These are phyloP conservation scores for Orthonyx spaldingii DNA, from an alignment of 2,113 vertebrate genomes.

Conservation along the genomic window DNA sequence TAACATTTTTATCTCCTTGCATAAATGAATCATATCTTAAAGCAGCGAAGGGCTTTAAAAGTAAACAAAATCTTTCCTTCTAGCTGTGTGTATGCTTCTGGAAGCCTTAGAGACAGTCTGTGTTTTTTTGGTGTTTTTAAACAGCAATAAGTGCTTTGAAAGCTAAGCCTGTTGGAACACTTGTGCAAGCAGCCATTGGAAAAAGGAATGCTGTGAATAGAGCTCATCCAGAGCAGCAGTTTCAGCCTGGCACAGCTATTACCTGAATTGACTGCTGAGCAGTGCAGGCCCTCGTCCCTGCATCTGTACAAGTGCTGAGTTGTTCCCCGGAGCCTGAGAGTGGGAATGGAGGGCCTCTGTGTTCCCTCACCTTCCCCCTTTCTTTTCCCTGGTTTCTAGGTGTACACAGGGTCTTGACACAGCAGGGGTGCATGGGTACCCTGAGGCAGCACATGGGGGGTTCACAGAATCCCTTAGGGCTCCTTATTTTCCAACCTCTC, in stretches of 20 bases:
- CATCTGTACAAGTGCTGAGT: neutral
- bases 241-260: neutral
- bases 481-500: neutral
- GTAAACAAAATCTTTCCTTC: neutral
- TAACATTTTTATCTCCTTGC: neutral
- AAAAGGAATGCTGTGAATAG: neutral
- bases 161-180: neutral
- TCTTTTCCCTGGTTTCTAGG: neutral
- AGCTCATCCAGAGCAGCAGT: neutral
- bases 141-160: neutral
- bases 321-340: neutral
- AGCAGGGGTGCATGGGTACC: fast-evolving
- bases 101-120: neutral
- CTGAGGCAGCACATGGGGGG: neutral
- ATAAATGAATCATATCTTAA: neutral
- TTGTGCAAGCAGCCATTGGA: neutral
- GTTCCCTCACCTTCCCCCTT: neutral
- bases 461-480: neutral
- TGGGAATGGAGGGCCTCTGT: neutral
- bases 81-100: neutral
- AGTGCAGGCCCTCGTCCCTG: neutral
- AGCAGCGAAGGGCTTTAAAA: neutral
- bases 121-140: neutral
- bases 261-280: neutral
- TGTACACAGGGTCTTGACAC: neutral